These are phyloP conservation scores for Dicerorhinus sumatrensis DNA, from an alignment of 2,113 vertebrate genomes.

Conservation along the genomic window DNA sequence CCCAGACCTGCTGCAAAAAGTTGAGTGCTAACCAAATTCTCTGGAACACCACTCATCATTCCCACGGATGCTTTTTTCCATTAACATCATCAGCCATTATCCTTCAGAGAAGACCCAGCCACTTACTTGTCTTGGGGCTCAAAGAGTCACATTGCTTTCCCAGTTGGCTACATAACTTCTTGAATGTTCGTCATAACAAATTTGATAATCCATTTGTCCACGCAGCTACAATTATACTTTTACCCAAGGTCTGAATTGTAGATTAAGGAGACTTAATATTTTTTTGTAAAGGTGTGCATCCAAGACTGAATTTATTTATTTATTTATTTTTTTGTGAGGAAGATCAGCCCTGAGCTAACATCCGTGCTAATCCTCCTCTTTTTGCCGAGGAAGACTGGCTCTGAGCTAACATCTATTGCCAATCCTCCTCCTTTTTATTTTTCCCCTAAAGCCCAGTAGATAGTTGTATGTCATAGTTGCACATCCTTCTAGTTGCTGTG, in stretches of 20 bases:
- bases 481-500: no score
- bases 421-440: no score
- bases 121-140: neutral
- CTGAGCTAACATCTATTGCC: no score
- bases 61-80: neutral
- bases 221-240: neutral
- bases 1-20: neutral
- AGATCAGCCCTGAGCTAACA: no score
- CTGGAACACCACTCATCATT: neutral
- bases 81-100: neutral
- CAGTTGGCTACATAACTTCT: neutral
- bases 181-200: neutral
- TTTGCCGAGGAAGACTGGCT: no score
- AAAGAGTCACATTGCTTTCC: neutral
- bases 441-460: no score
- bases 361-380: no score
- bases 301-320: no score
- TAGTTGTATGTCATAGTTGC: no score
- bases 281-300: neutral
- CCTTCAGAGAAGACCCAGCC: neutral
- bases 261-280: neutral
- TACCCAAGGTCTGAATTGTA: neutral
- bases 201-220: neutral
- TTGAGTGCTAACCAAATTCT: neutral
- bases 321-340: no score